Evolutionary conservation across 2,797 vertebrate species (phyloP).

Genomic region (Liparis tanakae): DNA sequence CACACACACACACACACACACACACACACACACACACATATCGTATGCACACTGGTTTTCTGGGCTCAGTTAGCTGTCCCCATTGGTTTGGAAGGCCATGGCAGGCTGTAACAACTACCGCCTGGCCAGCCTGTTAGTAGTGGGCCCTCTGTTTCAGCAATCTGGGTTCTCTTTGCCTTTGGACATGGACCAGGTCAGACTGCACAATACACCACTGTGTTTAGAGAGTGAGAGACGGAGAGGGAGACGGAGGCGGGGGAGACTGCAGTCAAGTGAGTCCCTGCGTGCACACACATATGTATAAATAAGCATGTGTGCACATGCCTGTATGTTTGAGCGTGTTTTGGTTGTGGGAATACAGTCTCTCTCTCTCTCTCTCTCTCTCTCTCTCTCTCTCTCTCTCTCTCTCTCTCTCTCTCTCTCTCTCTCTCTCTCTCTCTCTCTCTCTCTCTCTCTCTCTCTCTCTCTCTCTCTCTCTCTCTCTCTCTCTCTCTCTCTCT

Average conservation of each 20-base stretch:
- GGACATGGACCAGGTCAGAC: constrained; percentile 72
- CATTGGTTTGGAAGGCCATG: constrained; percentile 71
- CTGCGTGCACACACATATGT: constrained; percentile 27
- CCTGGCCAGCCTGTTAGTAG: constrained; percentile 69
- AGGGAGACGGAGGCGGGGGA: constrained; percentile 18
- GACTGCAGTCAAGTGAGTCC: constrained; percentile 39
- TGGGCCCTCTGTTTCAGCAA: constrained; percentile 78
- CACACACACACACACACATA: constrained; percentile 14
- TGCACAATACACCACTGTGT: constrained; percentile 81
- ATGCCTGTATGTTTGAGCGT: constrained; percentile 26
- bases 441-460: constrained; percentile 14
- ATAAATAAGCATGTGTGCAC: constrained; percentile 40
- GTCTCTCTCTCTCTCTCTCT: constrained; percentile 6
- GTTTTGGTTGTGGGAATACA: constrained; percentile 46
- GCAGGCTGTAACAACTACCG: constrained; percentile 69
- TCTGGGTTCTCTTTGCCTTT: constrained; percentile 80
- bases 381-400: constrained; percentile 18
- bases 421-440: constrained; percentile 4
- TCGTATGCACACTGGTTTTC: too few relatives aligned
- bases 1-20: constrained; percentile 6
- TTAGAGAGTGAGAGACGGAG: constrained; percentile 48
- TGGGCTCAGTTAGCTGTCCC: constrained; percentile 64
- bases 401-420: constrained; percentile 9
- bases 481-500: constrained; percentile 18
- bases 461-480: constrained; percentile 7